Base-by-base conservation (phyloP, 2,888 invertebrate genomes). In the Allacma fusca region DNA sequence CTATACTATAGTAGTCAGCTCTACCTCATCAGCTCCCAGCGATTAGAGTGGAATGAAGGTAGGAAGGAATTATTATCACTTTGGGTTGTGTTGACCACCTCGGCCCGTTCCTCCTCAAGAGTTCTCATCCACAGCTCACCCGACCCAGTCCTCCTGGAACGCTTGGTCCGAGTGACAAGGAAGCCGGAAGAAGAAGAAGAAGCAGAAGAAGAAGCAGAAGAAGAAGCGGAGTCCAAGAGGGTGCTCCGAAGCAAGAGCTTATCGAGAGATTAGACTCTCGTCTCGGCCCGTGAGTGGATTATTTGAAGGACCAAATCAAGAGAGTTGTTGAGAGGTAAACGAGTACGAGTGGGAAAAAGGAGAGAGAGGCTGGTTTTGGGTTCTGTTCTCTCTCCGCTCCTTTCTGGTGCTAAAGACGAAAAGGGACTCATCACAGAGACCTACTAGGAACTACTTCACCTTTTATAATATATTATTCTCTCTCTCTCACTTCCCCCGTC, bases 231-330 rank as follows among this genome's bases (percentile, higher is more conserved):
- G 73, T 28, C 29, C 40, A 73, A 73, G 62, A 59, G 62, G 50
- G 59, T 73, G 28, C 62, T 62, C 29, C 5, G 62, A 73, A 34
- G 73, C 73, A 73, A 77, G 77, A 73, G 77, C 77, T 77, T 77
- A 77, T 77, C 77, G 67, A 73, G 73, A 77, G 73, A 77, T 77
- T 77, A 77, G 77, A 68, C 57, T 72, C 73, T 77, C 77, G 68
- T 72, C 73, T 73, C 77, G 78, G 77, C 67, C 64, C 74, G 76
- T 79, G 80, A 83, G 81, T 83, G 83, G 83, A 83, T 81, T 81
- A 81, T 81, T 80, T 83, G 79, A 83, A 83, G 83, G 81, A 78
- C 79, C 81, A 81, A 83, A 83, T 83, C 83, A 83, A 83, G 83
- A 81, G 81, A 83, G 79, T 75, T 80, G 80, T 80, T 79, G 81